Evolutionary conservation across 2,888 invertebrate genomes (phyloP), one percentile per base, ranked within the genome.

Genomic region (Drosophila kokeensis): DNA sequence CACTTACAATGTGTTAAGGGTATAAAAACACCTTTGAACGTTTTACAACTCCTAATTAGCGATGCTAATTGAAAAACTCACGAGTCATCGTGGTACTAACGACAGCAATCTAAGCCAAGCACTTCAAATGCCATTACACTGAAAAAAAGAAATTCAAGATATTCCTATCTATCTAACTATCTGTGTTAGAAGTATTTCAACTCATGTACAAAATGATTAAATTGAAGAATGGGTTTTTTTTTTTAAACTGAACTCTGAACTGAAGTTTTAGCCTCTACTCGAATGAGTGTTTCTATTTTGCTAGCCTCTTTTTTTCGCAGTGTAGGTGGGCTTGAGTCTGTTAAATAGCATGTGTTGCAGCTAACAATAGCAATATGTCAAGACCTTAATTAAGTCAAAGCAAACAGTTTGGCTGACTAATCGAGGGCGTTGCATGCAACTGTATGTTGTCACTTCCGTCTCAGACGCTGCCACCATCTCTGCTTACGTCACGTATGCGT

Each of bases 1-100:
- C 45, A 24, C 15, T 45, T 4, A 15, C 45, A 24, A 24, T 8
- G 15, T 24, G 24, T 4, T 24, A 15, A 45, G 24, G 24, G 24
- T 24, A 24, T 24, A 45, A 15, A 45, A 61, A 42, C 81, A 71
- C 76, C 66, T 69, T 57, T 60, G 66, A 24, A 57, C 70, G 48
- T 36, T 59, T 70, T 40, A 50, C 79, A 79, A 78, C 61, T 57
- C 36, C 63, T 81, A 78, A 90, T 88, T 90, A 90, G 70, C 76
- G 77, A 66, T 75, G 71, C 76, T 81, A 84, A 82, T 84, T 79
- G 85, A 84, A 84, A 84, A 79, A 69, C 69, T 75, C 71, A 78
- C 79, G 81, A 78, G 71, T 82, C 73, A 72, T 54, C 15, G 62
- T 38, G 34, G 15, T 53, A 57, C 27, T 45, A 59, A 54, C 32